Base-by-base conservation (phyloP, 2,113 vertebrate species). In the Atlantisia rogersi region DNA sequence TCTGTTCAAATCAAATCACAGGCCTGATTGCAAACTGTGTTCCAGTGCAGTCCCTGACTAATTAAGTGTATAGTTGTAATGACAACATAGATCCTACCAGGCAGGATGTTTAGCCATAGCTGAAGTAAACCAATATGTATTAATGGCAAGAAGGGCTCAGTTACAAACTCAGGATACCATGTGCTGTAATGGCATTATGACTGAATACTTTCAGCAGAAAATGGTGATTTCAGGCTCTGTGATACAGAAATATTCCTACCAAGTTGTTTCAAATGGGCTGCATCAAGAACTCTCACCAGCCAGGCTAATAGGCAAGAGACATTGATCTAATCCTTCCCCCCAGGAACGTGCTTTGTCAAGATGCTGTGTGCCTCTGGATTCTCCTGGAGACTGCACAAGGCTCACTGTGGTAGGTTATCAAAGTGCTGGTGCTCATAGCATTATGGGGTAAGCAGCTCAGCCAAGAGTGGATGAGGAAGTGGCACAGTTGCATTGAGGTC, bases 311-410 rank as follows among this genome's bases (percentile, higher is more conserved):
- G 42, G 11, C 17, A 19, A 65, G 35, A 39, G n/a, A 75, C 16
- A 11, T 2, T 39, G 53, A 48, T 24, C 3, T 13, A 67, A 81
- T 59, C 21, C 28, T 71, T 55, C 39, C 24, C 37, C 3, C 25
- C 67, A 32, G 21, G 14, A 26, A 46, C 0, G 0, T 20, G 31
- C 8, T 67, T 70, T 67, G 35, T 12, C 0, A 3, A 76, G 62
- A 64, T 22, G 17, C 68, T 40, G 31, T 20, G 22, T 25, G 39
- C 9, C 18, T 76, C 60, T 32, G 28, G 9, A 9, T 26, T 42
- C 31, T 70, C n/a, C n/a, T 56, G 37, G 20, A 87, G 31, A 21
- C 15, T 52, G 31, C 53, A 55, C 16, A 37, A 79, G 40, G 37
- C 29, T 74, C 6, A 2, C 18, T 3, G 17, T 20, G 8, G 19